Conservation (phyloP, 2,113 vertebrate species). For the Varanus salvator region DNA sequence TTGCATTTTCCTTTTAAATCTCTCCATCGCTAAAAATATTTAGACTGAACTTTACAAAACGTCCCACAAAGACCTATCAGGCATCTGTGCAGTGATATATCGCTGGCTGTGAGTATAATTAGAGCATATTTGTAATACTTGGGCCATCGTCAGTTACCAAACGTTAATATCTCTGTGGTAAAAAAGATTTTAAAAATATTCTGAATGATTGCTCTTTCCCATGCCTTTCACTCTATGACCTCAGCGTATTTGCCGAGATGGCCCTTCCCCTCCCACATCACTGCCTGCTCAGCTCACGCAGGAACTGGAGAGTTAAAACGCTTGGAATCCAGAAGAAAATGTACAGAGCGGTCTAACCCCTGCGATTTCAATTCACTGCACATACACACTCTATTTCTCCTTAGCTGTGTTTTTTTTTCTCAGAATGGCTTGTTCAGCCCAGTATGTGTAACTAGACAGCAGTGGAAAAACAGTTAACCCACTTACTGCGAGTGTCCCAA, state of each 20-base stretch:
- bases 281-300: slow-evolving; percentile 12
- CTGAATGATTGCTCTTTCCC: slow-evolving; percentile 79
- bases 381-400: slow-evolving; percentile 48
- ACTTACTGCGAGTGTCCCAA: slow-evolving; percentile 75
- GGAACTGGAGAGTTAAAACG: slow-evolving; percentile 46
- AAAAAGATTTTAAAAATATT: slow-evolving; percentile 42
- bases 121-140: slow-evolving; percentile 86
- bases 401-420: slow-evolving; percentile 46
- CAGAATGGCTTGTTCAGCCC: slow-evolving; percentile 63
- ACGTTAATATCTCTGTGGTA: slow-evolving; percentile 71
- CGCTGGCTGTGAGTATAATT: slow-evolving; percentile 78
- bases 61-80: slow-evolving; percentile 77
- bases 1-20: slow-evolving; percentile 83
- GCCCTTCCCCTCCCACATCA: slow-evolving; percentile 32
- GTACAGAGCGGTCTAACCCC: background rate
- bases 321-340: slow-evolving; percentile 47
- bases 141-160: slow-evolving; percentile 75
- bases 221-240: slow-evolving; percentile 77
- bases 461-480: slow-evolving; percentile 82
- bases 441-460: slow-evolving; percentile 75
- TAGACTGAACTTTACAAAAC: slow-evolving; percentile 80
- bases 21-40: slow-evolving; percentile 84
- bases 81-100: slow-evolving; percentile 78
- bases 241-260: slow-evolving; percentile 50
- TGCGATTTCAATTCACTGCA: background rate